Evolutionary conservation across 1,140 invertebrate species (phyloP).

Genomic region (Drosophila neocordata): DNA sequence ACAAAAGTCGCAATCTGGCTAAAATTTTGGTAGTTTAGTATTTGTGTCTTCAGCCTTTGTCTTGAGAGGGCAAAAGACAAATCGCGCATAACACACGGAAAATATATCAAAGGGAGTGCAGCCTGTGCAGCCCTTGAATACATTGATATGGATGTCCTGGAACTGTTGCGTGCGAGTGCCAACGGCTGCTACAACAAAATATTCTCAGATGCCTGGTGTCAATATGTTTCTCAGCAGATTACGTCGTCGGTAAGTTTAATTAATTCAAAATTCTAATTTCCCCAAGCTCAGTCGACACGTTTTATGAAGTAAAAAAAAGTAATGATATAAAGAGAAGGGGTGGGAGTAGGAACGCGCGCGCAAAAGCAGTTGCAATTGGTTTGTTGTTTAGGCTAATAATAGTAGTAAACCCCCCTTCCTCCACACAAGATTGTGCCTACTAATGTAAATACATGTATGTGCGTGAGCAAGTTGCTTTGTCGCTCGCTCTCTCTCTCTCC

Average conservation of each 20-base stretch:
- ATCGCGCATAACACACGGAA: not conserved
- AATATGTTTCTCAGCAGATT: constrained; percentile 66
- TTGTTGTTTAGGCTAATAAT: constrained; percentile 32
- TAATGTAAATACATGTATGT: not conserved
- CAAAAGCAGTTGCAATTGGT: constrained; percentile 25
- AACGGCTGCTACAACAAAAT: constrained; percentile 57
- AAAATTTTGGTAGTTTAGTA: constrained; percentile 7
- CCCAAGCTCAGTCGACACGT: not conserved
- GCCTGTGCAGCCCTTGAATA: not conserved
- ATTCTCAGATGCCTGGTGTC: constrained; percentile 74
- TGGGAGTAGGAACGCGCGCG: constrained; percentile 4
- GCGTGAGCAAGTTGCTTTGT: not conserved
- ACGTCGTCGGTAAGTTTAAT: constrained; percentile 65
- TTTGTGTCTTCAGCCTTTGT: constrained; percentile 9
- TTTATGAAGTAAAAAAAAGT: not conserved
- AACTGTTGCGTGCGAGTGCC: constrained; percentile 64
- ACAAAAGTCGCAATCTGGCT: constrained; percentile 1
- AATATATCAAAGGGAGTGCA: not conserved
- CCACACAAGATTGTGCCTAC: not conserved
- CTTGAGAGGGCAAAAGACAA: not conserved
- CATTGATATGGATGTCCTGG: constrained; percentile 66
- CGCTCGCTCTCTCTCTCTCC: not conserved
- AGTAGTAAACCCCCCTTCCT: not conserved
- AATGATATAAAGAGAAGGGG: constrained; percentile 2
- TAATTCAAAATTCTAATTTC: constrained; percentile 12